phyloP scores from a whole-genome alignment of 2,113 vertebrate genomes.

The Loxodonta africana region DNA sequence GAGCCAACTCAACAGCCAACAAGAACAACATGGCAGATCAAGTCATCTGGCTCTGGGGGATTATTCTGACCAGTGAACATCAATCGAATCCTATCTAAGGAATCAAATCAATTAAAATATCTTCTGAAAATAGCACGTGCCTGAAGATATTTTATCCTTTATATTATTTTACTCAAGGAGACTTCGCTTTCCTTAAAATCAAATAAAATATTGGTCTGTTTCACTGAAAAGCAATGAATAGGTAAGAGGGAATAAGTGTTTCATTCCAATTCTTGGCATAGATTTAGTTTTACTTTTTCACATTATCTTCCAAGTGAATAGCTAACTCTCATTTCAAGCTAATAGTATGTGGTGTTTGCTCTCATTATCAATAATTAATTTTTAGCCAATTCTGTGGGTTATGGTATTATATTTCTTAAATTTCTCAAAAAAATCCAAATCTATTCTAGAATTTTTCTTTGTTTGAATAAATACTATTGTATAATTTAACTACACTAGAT shows the following conservation, averaged over 20 bases:
- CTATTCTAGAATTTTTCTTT: neutral
- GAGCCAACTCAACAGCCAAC: no score
- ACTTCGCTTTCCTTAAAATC: neutral
- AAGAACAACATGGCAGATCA: neutral
- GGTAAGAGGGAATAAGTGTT: neutral
- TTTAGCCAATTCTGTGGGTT: neutral
- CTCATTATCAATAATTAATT: neutral
- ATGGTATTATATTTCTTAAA: neutral
- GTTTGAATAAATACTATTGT: neutral
- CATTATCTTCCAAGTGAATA: neutral
- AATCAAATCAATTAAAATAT: neutral
- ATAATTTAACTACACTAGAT: neutral
- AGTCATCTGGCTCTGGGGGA: neutral
- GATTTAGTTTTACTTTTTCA: neutral
- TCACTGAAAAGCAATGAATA: neutral
- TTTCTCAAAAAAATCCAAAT: neutral
- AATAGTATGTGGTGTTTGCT: neutral
- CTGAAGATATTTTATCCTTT: neutral
- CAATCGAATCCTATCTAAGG: neutral
- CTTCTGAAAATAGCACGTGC: neutral
- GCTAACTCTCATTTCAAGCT: neutral
- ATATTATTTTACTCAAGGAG: neutral
- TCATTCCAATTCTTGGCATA: neutral
- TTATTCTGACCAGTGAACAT: neutral
- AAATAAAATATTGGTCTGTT: constrained; percentile 7